These are phyloP conservation scores for Catharus ustulatus DNA, from an alignment of 2,797 vertebrate genomes.

Conservation along the genomic window DNA sequence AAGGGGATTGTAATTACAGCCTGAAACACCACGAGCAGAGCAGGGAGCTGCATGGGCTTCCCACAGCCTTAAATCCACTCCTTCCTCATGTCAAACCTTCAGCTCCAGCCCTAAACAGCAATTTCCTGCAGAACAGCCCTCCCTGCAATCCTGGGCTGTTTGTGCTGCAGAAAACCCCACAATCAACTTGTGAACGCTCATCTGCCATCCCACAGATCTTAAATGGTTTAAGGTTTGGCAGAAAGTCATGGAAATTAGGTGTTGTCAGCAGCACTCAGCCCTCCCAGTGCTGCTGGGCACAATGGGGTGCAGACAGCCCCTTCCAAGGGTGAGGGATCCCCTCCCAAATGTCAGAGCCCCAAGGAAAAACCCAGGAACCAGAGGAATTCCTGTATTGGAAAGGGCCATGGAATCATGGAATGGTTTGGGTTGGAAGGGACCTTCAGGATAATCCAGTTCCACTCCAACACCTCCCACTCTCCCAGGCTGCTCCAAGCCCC, in stretches of 20 bases:
- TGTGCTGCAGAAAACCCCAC: not conserved
- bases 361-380: not conserved
- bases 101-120: accelerated
- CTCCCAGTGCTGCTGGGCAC: accelerated
- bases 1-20: not conserved
- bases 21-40: not conserved
- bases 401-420: not conserved
- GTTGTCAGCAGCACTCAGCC: accelerated
- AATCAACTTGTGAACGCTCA: accelerated
- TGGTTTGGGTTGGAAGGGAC: not conserved
- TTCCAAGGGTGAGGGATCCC: too few relatives aligned
- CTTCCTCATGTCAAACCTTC: accelerated
- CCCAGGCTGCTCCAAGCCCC: accelerated
- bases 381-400: accelerated
- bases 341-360: not conserved
- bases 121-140: not conserved
- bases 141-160: accelerated
- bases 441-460: not conserved
- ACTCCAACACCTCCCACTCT: accelerated
- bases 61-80: not conserved
- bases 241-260: not conserved
- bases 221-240: accelerated
- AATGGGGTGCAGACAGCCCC: accelerated
- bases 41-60: not conserved
- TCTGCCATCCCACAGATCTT: accelerated